phyloP scores from a whole-genome alignment of 2,113 vertebrate genomes.

The Agapornis roseicollis region DNA sequence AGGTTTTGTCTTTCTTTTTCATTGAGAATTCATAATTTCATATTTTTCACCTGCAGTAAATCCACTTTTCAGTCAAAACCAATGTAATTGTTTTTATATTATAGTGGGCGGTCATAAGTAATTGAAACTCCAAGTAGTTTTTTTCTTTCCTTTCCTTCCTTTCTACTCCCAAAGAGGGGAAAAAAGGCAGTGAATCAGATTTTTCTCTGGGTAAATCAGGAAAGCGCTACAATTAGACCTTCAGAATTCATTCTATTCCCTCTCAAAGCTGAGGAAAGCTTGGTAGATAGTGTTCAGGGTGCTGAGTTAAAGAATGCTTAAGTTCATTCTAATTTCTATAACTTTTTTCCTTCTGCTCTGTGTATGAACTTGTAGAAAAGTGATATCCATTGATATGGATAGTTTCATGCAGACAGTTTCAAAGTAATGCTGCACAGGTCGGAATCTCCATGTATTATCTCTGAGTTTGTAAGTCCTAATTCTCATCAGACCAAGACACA shows the following conservation, averaged over 20 bases:
- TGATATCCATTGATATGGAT: not conserved
- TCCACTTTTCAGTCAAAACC: not conserved
- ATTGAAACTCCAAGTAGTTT: not conserved
- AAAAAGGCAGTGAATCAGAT: not conserved
- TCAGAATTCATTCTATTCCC: not conserved
- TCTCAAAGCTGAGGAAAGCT: not conserved
- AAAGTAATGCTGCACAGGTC: not conserved
- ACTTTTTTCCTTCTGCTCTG: not conserved
- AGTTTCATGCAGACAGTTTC: not conserved
- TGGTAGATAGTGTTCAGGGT: not conserved
- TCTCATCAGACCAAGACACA: not conserved
- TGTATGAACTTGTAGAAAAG: not conserved
- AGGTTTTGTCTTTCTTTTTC: not conserved
- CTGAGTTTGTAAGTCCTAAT: not conserved
- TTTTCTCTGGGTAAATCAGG: not conserved
- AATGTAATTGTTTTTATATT: not conserved
- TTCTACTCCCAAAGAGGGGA: not conserved
- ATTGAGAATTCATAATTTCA: not conserved
- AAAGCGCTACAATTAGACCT: not conserved
- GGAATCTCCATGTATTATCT: not conserved
- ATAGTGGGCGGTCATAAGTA: not conserved
- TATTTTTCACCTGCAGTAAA: not conserved
- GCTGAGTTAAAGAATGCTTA: not conserved
- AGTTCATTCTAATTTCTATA: not conserved
- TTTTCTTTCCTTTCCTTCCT: accelerated